A percentile compares a stretch with the other conserved stretches of the same genome.
Evolutionary conservation across 2,113 vertebrate genomes (phyloP).

Genomic region (Glareola pratincola): DNA sequence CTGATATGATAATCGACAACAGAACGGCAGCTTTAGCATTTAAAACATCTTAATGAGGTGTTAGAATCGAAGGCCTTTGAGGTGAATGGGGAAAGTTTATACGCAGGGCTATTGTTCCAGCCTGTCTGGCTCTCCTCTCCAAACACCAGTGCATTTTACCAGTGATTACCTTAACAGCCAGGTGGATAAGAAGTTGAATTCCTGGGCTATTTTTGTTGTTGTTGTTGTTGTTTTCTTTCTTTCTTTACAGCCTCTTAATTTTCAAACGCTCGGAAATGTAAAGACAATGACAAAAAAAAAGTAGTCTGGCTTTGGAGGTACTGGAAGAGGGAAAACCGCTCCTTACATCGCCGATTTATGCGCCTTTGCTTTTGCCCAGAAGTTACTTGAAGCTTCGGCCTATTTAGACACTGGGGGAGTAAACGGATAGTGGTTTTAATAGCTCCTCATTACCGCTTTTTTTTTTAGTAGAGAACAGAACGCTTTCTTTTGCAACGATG

Average conservation of each 20-base stretch:
- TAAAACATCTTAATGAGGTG: constrained; percentile 51
- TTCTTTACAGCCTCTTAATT: not conserved
- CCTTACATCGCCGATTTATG: not conserved
- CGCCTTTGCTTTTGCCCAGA: not conserved
- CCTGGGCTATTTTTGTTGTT: not conserved
- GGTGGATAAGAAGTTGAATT: constrained; percentile 36
- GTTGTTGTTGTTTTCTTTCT: no score
- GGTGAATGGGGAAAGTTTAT: constrained; percentile 53
- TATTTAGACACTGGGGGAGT: not conserved
- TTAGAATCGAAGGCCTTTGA: constrained; percentile 45
- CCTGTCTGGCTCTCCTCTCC: constrained; percentile 7
- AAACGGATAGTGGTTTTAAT: constrained; percentile 5
- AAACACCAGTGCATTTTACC: constrained; percentile 19
- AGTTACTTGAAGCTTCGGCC: not conserved
- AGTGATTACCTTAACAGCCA: constrained; percentile 27
- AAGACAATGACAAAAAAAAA: constrained; percentile 14
- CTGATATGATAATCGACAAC: constrained; percentile 62
- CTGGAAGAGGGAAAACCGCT: not conserved
- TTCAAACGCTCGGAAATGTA: not conserved
- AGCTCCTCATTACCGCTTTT: not conserved
- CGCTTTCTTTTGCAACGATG: not conserved
- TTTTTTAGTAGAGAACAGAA: not conserved
- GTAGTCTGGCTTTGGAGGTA: not conserved
- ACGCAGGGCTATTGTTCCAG: constrained; percentile 19
- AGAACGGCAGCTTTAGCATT: constrained; percentile 28